These are phyloP conservation scores for Archivesica marissinica DNA, from an alignment of 1,140 invertebrate genomes.

Conservation along the genomic window DNA sequence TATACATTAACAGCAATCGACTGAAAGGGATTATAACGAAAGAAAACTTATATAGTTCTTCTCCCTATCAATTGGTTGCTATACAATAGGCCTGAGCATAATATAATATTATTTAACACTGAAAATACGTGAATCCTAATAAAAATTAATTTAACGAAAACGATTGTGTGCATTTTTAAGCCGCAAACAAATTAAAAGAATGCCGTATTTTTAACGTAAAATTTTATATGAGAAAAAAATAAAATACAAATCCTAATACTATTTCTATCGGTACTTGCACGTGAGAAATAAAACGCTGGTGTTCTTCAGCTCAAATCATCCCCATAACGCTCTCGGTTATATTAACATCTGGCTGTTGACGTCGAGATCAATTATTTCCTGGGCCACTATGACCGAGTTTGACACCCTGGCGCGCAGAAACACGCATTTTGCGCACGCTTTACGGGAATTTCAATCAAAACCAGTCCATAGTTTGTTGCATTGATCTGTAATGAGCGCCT, in stretches of 20 bases:
- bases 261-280: too few species aligned
- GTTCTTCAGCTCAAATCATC: not conserved
- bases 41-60: too few species aligned
- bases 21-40: too few species aligned
- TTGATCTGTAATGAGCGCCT: constrained; percentile 47
- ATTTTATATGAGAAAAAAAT: too few species aligned
- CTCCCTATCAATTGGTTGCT: too few species aligned
- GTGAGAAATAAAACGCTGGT: too few species aligned
- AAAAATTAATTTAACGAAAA: too few species aligned
- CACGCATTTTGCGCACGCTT: constrained; percentile 23
- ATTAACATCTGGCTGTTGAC: constrained; percentile 22
- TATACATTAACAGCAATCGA: too few species aligned
- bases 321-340: not conserved
- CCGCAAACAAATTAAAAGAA: not conserved
- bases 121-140: too few species aligned
- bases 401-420: constrained; percentile 18
- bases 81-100: too few species aligned
- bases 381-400: constrained; percentile 34
- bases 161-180: not conserved
- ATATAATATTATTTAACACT: too few species aligned
- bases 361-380: constrained; percentile 20
- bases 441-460: constrained; percentile 23
- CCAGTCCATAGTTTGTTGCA: constrained; percentile 13
- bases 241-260: too few species aligned
- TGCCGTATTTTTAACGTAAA: not conserved